These are phyloP conservation scores for Daubentonia madagascariensis DNA, from an alignment of 2,113 vertebrate genomes.

Conservation along the genomic window DNA sequence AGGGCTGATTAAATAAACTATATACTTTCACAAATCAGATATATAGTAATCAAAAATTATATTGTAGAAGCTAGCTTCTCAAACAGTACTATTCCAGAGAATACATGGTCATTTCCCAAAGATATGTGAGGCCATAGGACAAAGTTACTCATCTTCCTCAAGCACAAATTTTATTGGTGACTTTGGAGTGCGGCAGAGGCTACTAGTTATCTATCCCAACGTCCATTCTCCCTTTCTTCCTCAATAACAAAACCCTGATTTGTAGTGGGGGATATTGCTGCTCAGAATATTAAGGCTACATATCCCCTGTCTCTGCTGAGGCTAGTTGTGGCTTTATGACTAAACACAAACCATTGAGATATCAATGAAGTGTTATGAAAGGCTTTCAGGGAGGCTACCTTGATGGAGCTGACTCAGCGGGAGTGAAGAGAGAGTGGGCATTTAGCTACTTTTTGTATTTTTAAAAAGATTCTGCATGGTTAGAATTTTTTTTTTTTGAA, in stretches of 20 bases:
- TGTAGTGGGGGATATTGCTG: neutral
- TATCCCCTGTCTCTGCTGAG: neutral
- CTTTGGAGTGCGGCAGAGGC: neutral
- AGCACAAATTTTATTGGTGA: neutral
- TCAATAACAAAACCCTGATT: neutral
- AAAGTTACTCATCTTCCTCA: neutral
- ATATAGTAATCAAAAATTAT: slow-evolving; percentile 1
- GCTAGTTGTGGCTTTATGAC: neutral
- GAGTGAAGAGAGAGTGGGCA: neutral
- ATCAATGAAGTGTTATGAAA: neutral
- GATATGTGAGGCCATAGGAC: neutral
- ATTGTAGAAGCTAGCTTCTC: neutral
- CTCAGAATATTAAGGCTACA: neutral
- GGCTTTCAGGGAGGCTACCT: neutral
- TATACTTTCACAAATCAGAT: neutral
- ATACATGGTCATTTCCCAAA: neutral
- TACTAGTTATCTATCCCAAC: neutral
- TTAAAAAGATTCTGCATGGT: neutral
- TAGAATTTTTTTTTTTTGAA: neutral
- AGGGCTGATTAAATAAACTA: neutral
- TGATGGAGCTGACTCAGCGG: neutral
- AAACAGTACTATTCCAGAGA: neutral
- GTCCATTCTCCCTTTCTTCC: neutral
- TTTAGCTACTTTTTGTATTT: neutral
- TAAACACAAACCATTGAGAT: neutral